These are phyloP conservation scores for Cebidichthys violaceus DNA, from an alignment of 2,113 vertebrate species.

Conservation along the genomic window DNA sequence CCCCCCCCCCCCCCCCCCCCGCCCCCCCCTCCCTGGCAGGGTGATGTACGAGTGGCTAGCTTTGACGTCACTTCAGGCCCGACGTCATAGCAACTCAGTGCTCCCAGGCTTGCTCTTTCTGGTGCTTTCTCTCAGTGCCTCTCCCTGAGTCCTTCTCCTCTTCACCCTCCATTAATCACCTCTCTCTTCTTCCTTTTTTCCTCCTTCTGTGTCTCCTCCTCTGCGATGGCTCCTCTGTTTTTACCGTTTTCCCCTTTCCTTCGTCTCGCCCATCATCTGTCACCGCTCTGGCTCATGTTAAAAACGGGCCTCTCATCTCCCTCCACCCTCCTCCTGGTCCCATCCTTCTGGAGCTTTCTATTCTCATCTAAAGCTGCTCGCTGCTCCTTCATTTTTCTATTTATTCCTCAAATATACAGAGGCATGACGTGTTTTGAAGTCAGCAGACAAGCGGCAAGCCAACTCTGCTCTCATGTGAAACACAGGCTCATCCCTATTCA, in stretches of 20 bases:
- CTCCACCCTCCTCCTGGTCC: not conserved
- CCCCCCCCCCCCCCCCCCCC: constrained; percentile 47
- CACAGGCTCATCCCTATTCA: constrained; percentile 38
- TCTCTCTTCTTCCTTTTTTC: constrained; percentile 9
- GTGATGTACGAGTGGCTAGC: constrained; percentile 75
- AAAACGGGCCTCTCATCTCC: constrained; percentile 10
- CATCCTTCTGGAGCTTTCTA: constrained; percentile 20
- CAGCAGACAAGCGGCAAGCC: constrained; percentile 19
- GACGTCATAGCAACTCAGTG: constrained; percentile 72
- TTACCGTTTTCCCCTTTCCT: not conserved
- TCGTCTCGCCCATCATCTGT: constrained; percentile 28
- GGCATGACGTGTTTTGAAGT: constrained; percentile 40
- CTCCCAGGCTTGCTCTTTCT: constrained; percentile 67
- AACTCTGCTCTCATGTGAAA: constrained; percentile 22
- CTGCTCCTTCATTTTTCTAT: not conserved
- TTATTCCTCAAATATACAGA: constrained; percentile 32
- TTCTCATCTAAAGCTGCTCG: constrained; percentile 13
- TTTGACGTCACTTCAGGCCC: constrained; percentile 75
- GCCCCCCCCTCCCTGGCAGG: constrained; percentile 53
- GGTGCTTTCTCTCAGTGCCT: constrained; percentile 54
- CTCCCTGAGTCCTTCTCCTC: constrained; percentile 40
- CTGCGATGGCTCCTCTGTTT: not conserved
- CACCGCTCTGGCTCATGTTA: constrained; percentile 20
- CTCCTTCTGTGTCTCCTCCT: not conserved
- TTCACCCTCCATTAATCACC: constrained; percentile 39